Base-by-base conservation (phyloP, 2,113 vertebrate species). In the Copsychus sechellarum region DNA sequence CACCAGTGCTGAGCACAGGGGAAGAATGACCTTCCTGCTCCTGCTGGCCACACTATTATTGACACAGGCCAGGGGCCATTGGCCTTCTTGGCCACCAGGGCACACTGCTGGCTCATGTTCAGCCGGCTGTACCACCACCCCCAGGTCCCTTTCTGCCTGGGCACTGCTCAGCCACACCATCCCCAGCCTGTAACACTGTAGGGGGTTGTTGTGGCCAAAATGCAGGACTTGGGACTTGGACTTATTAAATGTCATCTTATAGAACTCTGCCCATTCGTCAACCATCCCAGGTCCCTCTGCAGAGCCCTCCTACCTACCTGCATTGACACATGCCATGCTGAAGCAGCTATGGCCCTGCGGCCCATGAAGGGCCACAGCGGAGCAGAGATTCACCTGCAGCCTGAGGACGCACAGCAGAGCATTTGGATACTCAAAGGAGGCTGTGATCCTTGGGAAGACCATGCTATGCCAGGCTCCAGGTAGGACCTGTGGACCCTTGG, bases 271-370 rank as follows among this genome's bases (percentile, higher is more conserved):
- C 22, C 6, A 40, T 31, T 6, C 8, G 17, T 51, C 48, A 53
- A 18, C 28, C 1, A 1, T 26, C 21, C 45, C 18, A 62, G 13
- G 6, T 42, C 29, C 26, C 34, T 40, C 36, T 26, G 23, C 57
- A 78, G 58, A 51, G 58, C 34, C 38, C 23, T 40, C 17, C 12
- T 12, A 26, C 36, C 47, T 33, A 51, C 23, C 36, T 62, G 10
- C 2, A 9, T 38, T 0, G 2, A 22, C 36, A 51, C 1, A 17
- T 0, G 0, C 45, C 58, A 31, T 9, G 17, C 10, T 58, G 58
- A 40, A 19, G 14, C 17, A 72, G 11, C 25, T 45, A 1, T 12
- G 17, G 7, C 16, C 9, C 28, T 65, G 24, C 3, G 16, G 33
- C 24, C 31, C 24, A 8, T 16, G 38, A 11, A 47, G 4, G 8